Percentiles rank a stretch among this genome's conserved stretches.
Evolutionary conservation across 2,797 vertebrate species (phyloP).

Genomic region (Rhabdomys pumilio): DNA sequence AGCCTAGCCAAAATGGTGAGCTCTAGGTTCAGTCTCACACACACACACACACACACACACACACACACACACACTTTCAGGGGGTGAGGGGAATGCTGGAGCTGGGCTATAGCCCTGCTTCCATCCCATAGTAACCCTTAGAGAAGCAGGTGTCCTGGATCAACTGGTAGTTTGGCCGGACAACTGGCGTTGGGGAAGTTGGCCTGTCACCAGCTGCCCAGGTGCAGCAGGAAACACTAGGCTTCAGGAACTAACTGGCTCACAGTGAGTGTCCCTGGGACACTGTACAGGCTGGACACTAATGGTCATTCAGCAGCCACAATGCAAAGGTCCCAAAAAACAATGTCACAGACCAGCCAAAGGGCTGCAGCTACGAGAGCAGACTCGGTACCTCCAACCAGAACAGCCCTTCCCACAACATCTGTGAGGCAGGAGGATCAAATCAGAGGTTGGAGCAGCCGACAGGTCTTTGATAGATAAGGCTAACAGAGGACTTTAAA

Average conservation of each 20-base stretch:
- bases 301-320: fast-evolving
- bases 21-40: not conserved
- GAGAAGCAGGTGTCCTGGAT: not conserved
- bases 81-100: too few species aligned
- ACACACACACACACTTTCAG: not conserved
- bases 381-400: not conserved
- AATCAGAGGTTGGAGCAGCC: too few species aligned
- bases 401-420: fast-evolving
- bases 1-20: not conserved
- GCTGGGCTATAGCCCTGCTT: fast-evolving
- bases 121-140: fast-evolving
- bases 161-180: not conserved
- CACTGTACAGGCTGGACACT: fast-evolving
- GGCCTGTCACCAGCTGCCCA: not conserved
- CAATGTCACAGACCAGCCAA: not conserved
- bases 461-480: not conserved
- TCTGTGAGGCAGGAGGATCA: not conserved
- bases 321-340: not conserved
- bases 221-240: not conserved
- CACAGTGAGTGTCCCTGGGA: not conserved
- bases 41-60: too few species aligned
- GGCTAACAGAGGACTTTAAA: not conserved
- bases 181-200: too few species aligned
- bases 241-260: fast-evolving
- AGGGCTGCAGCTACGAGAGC: not conserved